A percentile compares a stretch with the other conserved stretches of the same genome.
Evolutionary conservation across 1,140 invertebrate species (phyloP).

Genomic region (Glomeris maerens): DNA sequence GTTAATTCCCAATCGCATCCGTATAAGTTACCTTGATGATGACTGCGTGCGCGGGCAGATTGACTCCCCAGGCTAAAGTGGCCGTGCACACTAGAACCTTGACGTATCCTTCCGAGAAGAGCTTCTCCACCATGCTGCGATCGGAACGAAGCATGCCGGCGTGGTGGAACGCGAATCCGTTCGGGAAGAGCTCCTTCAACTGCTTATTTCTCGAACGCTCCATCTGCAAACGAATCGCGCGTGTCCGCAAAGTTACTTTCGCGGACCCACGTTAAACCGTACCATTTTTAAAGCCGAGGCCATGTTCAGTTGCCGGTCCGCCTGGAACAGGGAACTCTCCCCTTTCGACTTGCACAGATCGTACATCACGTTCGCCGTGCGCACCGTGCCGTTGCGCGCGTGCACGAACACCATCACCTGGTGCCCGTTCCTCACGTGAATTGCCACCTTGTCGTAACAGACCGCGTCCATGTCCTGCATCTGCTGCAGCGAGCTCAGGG

Average conservation of each 20-base stretch:
- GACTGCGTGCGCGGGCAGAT: constrained; percentile 93
- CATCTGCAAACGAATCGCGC: no score
- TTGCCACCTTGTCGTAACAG: constrained; percentile 82
- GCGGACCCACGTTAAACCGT: no score
- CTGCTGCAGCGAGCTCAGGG: constrained; percentile 55
- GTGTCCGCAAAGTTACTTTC: no score
- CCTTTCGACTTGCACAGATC: constrained; percentile 64
- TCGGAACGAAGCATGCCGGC: constrained; percentile 83
- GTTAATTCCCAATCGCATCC: background rate
- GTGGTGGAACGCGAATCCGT: constrained; percentile 90
- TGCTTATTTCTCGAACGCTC: constrained; percentile 56
- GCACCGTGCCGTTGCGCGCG: constrained; percentile 84
- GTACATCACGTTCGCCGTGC: constrained; percentile 62
- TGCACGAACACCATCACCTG: constrained; percentile 99
- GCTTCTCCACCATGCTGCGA: constrained; percentile 70
- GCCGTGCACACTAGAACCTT: constrained; percentile 93
- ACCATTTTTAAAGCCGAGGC: no score
- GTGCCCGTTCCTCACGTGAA: constrained; percentile 74
- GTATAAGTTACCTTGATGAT: constrained; percentile 61
- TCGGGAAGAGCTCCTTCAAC: constrained; percentile 62
- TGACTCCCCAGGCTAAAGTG: constrained; percentile 98
- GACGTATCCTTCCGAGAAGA: constrained; percentile 73
- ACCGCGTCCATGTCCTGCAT: constrained; percentile 76
- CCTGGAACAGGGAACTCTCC: no score
- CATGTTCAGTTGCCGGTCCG: no score